A percentile compares a stretch with the other conserved stretches of the same genome.
Evolutionary conservation across 1,140 invertebrate species (phyloP).

Genomic region (Temnothorax nylanderi): DNA sequence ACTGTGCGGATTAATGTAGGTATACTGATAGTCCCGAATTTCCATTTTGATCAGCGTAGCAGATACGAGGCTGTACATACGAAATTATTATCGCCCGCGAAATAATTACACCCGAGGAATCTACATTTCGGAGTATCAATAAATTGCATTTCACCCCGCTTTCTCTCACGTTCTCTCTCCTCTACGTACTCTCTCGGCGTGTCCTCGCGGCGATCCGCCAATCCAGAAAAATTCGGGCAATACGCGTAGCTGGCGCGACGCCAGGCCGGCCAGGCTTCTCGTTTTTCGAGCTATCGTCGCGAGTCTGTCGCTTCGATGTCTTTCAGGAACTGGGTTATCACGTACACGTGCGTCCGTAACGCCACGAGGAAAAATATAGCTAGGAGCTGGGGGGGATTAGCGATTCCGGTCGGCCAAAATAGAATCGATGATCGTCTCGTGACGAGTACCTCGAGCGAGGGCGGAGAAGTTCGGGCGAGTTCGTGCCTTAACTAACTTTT

Average conservation of each 20-base stretch:
- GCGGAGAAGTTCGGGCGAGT: background rate
- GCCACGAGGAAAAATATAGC: conserved; percentile 15
- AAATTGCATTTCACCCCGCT: background rate
- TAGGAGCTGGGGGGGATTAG: conserved; percentile 2
- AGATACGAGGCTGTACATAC: background rate
- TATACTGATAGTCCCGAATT: background rate
- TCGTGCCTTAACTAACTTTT: conserved; percentile 12
- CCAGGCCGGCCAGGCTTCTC: conserved; percentile 55
- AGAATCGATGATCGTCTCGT: conserved; percentile 34
- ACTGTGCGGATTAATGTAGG: background rate
- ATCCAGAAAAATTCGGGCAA: conserved; percentile 47
- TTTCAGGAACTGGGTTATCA: conserved; percentile 46
- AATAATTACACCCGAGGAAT: background rate
- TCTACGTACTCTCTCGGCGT: background rate
- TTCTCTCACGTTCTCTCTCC: background rate
- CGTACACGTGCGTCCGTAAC: conserved; percentile 11
- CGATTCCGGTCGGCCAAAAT: conserved; percentile 14
- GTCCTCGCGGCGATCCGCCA: background rate
- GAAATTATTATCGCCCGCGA: background rate
- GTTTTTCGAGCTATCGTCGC: conserved; percentile 1
- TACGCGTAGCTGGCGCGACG: conserved; percentile 45
- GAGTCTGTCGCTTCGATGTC: conserved; percentile 49
- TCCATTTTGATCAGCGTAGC: background rate
- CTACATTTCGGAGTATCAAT: conserved; percentile 3
- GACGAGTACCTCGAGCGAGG: background rate